Evolutionary conservation across 2,888 invertebrate species (phyloP).

Genomic region (Choreutis nemorana): DNA sequence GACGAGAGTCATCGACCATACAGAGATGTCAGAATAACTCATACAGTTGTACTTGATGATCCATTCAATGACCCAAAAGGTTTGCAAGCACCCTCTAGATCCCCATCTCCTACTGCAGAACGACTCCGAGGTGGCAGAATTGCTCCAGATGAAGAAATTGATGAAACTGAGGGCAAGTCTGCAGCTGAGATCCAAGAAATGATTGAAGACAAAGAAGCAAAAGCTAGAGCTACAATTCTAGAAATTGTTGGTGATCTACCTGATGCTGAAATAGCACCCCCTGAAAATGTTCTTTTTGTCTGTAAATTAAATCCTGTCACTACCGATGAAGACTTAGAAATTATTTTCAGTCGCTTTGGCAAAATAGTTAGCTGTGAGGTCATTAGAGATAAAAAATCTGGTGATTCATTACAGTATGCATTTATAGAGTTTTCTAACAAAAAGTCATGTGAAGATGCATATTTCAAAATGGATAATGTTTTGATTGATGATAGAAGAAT

Average conservation of each 20-base stretch:
- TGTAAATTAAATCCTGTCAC: conserved; percentile 99
- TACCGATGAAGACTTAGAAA: conserved; percentile 95
- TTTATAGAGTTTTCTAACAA: conserved; percentile 96
- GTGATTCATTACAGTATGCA: conserved; percentile 97
- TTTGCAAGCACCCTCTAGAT: conserved; percentile 79
- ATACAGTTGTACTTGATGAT: conserved; percentile 95
- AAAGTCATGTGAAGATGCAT: conserved; percentile 95
- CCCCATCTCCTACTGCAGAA: conserved; percentile 89
- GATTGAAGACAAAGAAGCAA: conserved; percentile 90
- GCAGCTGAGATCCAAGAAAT: conserved; percentile 86
- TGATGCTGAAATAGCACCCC: conserved; percentile 96
- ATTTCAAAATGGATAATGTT: conserved; percentile 99
- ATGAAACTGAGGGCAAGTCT: conserved; percentile 88
- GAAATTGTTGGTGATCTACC: conserved; percentile 99
- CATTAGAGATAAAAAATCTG: conserved; percentile 90
- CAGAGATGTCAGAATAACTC: conserved; percentile 94
- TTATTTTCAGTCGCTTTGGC: conserved; percentile 97
- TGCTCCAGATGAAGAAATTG: conserved; percentile 92
- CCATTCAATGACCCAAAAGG: conserved; percentile 91
- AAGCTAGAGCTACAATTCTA: conserved; percentile 94
- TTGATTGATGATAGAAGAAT: conserved; percentile 98
- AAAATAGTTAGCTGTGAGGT: conserved; percentile 94
- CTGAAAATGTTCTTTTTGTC: conserved; percentile 98
- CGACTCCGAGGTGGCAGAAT: conserved; percentile 85
- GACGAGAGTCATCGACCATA: conserved; percentile 91